Conservation (phyloP, 2,113 vertebrate genomes). For the Toxotes jaculatrix region DNA sequence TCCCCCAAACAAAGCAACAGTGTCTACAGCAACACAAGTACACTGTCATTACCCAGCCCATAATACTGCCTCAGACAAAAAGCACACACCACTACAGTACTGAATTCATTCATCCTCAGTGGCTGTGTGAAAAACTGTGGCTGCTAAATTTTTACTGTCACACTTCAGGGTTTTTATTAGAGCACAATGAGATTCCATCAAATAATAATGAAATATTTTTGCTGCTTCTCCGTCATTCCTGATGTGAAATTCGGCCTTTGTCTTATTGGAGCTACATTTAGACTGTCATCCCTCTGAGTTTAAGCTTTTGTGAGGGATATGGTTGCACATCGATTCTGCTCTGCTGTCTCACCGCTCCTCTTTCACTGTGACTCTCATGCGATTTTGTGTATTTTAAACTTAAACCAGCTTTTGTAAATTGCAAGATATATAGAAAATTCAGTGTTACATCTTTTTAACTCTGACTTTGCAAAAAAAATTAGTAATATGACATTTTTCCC, state of each 20-base stretch:
- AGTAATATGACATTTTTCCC: neutral
- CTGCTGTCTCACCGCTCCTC: neutral
- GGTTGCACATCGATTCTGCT: conserved; percentile 15
- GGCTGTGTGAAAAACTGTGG: conserved; percentile 23
- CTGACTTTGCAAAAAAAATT: neutral
- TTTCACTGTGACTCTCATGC: neutral
- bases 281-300: conserved; percentile 20
- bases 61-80: conserved; percentile 35
- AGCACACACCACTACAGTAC: conserved; percentile 15
- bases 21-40: conserved; percentile 52
- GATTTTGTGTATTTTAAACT: conserved; percentile 13
- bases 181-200: conserved; percentile 33
- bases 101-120: conserved; percentile 25
- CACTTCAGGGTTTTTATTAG: conserved; percentile 25
- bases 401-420: conserved; percentile 5
- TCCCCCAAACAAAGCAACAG: conserved; percentile 51
- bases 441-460: neutral
- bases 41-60: conserved; percentile 60
- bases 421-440: neutral
- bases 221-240: conserved; percentile 25
- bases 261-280: conserved; percentile 30
- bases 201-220: conserved; percentile 49
- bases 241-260: conserved; percentile 45
- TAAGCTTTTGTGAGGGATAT: conserved; percentile 24
- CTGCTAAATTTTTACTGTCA: conserved; percentile 19